Evolutionary conservation across 2,113 vertebrate species (phyloP), one percentile per base, ranked within the genome.

Genomic region (Channa maculata): DNA sequence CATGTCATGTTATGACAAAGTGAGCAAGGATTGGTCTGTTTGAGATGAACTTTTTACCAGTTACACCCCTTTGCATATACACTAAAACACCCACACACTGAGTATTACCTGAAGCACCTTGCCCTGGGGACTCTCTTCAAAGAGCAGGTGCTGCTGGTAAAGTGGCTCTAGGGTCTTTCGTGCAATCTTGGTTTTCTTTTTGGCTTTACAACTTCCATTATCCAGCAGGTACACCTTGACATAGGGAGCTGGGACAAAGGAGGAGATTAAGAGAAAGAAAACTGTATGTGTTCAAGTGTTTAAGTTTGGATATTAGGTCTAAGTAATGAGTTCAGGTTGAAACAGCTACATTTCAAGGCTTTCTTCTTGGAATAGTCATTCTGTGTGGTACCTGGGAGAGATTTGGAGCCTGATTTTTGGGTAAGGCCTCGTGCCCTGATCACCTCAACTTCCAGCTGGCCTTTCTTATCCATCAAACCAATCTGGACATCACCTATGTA

Each of bases 141-240:
- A 99, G 83, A 97, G 94, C 86, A 99, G 92, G 59, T 96, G 95
- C 92, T 99, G 98, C 85, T 99, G 98, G 93, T 99, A 99, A 79
- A 99, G 93, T 60, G 98, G 98, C 90, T 99, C 97, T 49, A 99
- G 96, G n/a, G 98, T 99, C 94, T 99, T 99, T 77, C 98, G 94
- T 87, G 98, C 97, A 94, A 99, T 99, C 93, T 98, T 98, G 72
- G 98, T 99, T 96, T 99, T 99, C 95, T 99, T 99, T 94, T 99
- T 99, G 91, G 98, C 97, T 95, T 99, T 96, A 82, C 97, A 99
- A 62, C 94, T 92, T 82, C 98, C 98, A 49, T 96, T 98, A 91
- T 98, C 98, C 94, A 99, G 92, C 90, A 99, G 94, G 86, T 99
- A 99, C 5, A 99, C 98, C 93, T 99, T 99, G 79, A 99, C 98